Conservation (phyloP, 2,888 invertebrate genomes). For the Ferdinandea cuprea region DNA sequence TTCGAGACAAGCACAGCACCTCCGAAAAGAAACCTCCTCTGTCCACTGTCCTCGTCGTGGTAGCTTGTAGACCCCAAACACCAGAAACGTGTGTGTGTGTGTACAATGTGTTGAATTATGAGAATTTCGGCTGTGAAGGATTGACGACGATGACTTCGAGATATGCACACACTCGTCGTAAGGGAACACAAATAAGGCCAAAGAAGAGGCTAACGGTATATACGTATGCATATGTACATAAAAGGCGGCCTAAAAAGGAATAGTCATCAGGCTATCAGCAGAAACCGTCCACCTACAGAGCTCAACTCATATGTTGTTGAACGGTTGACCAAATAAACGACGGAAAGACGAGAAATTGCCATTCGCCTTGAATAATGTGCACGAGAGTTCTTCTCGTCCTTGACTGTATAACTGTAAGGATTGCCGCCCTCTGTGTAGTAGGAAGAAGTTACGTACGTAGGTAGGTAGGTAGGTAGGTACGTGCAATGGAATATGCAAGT, state of each 20-base stretch:
- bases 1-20: conserved; percentile 33
- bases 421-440: no score
- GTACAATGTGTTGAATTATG: conserved; percentile 78
- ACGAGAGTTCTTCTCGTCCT: conserved; percentile 65
- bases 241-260: conserved; percentile 39
- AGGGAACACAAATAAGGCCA: conserved; percentile 27
- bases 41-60: neutral
- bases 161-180: conserved; percentile 43
- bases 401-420: conserved; percentile 50
- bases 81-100: conserved; percentile 16
- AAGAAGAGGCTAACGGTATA: conserved; percentile 27
- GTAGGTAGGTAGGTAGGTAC: no score
- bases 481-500: neutral
- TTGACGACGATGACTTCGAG: conserved; percentile 78
- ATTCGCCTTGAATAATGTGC: conserved; percentile 71
- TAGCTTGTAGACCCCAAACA: neutral
- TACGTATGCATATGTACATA: neutral
- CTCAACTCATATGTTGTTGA: conserved; percentile 68
- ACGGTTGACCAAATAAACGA: conserved; percentile 71
- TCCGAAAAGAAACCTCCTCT: conserved; percentile 35
- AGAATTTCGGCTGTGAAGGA: conserved; percentile 80
- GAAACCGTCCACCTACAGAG: conserved; percentile 48
- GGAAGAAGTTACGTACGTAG: no score
- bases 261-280: conserved; percentile 64
- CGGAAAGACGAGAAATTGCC: conserved; percentile 72